Base-by-base conservation (phyloP, 2,888 invertebrate genomes). In the Boloria euphrosyne region DNA sequence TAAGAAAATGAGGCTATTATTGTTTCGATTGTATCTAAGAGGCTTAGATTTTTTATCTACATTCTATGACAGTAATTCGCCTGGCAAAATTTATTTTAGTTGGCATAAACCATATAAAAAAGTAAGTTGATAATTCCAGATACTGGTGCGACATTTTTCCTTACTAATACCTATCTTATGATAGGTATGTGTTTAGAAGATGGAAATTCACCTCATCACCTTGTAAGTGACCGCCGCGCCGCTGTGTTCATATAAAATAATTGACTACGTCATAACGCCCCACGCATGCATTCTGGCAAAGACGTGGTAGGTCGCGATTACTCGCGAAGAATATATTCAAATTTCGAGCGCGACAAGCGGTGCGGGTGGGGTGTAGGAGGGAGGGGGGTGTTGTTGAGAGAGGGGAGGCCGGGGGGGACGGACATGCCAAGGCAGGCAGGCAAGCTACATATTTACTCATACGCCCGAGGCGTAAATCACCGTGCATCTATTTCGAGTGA, bases 391-490 rank as follows among this genome's bases (percentile, higher is more conserved):
- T 77, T 38, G 31, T 38, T 7, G 31, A 1, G 7, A 10, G 86
- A 84, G 84, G 83, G 87, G 90, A 88, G 75, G 74, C 69, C 71
- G 67, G 82, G 76, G 86, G 85, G 84, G 83, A 84, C 89, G 90
- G 90, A 89, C 88, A 85, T 89, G 89, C 88, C 89, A 89, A 88
- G 88, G 89, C 87, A 88, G 88, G 89, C 90, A 84, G 80, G 87
- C 89, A 83, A 86, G 83, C 86, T 83, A 85, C 86, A 88, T 88
- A 88, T 89, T 89, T 90, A 90, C 89, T 89, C 87, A 90, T 90
- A 89, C 85, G 87, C 83, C 84, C 80, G 89, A 88, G 89, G 90
- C 90, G 91, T 91, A 91, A 91, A 90, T 91, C 91, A 90, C 89
- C 86, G 90, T 88, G 88, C 88, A 85, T 90, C 90, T 91, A 90